Conservation (phyloP, 2,113 vertebrate species). For the Podiceps cristatus region DNA sequence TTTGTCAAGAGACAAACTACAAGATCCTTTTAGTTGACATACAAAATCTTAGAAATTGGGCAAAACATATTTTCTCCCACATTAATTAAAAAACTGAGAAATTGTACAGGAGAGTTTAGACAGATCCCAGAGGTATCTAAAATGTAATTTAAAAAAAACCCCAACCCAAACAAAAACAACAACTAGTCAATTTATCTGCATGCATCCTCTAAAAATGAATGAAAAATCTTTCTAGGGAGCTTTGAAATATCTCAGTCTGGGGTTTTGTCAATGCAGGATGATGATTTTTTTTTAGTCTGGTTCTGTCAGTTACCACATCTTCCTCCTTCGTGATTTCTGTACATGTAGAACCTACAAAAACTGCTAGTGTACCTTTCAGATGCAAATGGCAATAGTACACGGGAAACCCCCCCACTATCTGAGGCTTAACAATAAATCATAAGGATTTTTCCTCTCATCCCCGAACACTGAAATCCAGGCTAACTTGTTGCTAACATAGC, state of each 20-base stretch:
- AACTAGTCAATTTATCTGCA: neutral
- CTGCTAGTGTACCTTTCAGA: neutral
- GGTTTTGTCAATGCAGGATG: neutral
- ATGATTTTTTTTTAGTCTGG: neutral
- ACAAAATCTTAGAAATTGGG: neutral
- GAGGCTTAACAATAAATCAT: neutral
- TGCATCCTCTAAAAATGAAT: neutral
- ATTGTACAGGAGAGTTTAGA: neutral
- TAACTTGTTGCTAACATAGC: neutral
- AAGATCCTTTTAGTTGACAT: neutral
- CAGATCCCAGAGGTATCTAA: neutral
- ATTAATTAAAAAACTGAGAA: constrained; percentile 4
- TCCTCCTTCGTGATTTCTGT: neutral
- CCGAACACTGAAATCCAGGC: neutral
- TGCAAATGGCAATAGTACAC: neutral
- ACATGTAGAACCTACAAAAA: neutral
- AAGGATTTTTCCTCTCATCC: neutral
- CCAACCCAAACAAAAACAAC: too few relatives aligned
- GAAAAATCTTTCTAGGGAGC: neutral
- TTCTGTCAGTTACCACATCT: neutral
- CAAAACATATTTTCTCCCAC: neutral
- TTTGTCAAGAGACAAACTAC: neutral
- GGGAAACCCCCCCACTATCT: neutral
- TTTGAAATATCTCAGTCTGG: neutral
- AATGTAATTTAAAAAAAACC: neutral